Conservation (phyloP, 2,797 vertebrate species). For the Galago senegalensis region DNA sequence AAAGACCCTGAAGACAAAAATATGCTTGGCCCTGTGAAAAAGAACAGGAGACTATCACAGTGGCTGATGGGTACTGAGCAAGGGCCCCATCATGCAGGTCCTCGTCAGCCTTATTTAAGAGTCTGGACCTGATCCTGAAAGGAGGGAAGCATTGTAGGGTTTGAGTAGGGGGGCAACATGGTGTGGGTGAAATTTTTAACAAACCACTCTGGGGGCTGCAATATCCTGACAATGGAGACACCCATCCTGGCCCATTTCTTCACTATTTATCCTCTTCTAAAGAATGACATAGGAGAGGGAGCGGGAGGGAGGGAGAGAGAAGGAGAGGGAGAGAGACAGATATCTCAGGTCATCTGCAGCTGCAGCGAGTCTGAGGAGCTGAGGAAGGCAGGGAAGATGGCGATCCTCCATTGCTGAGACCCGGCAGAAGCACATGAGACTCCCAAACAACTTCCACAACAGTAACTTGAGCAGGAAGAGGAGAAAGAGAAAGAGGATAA, state of each 20-base stretch:
- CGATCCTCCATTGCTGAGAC: constrained; percentile 99
- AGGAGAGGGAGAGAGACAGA: constrained; percentile 94
- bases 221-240: not conserved
- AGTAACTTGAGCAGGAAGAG: constrained; percentile 91
- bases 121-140: not conserved
- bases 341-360: constrained; percentile 99
- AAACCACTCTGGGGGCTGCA: not conserved
- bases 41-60: not conserved
- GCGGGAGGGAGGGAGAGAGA: constrained; percentile 90
- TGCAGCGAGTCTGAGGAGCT: constrained; percentile 93
- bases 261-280: not conserved
- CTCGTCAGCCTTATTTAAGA: not conserved
- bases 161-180: not conserved
- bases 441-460: constrained; percentile 96
- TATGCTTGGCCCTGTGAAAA: not conserved
- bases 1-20: not conserved
- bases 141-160: not conserved
- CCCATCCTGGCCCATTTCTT: not conserved
- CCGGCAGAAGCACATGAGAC: constrained; percentile 97
- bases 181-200: not conserved
- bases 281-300: constrained; percentile 85
- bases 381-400: constrained; percentile 98
- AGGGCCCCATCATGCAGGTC: no score
- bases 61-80: not conserved
- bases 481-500: constrained; percentile 90